These are phyloP conservation scores for Drosophila barbarae DNA, from an alignment of 2,888 invertebrate species.

Conservation along the genomic window DNA sequence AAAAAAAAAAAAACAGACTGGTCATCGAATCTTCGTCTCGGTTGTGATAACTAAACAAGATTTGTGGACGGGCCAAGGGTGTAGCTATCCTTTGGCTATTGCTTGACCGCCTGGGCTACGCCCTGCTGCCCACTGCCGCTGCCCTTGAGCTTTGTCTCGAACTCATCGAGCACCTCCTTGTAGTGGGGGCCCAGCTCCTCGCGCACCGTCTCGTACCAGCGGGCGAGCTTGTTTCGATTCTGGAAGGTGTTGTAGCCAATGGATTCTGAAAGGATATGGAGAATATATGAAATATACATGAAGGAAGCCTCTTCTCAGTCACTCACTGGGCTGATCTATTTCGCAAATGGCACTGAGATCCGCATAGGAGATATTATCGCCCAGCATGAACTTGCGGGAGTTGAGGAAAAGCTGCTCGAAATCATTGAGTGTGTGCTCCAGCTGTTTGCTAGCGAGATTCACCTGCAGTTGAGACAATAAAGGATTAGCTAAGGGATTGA, in stretches of 20 bases:
- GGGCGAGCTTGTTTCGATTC: slow-evolving; percentile 82
- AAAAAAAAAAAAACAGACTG: slow-evolving; percentile 8
- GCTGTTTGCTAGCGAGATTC: slow-evolving; percentile 76
- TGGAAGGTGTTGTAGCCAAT: slow-evolving; percentile 84
- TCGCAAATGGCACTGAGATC: slow-evolving; percentile 88
- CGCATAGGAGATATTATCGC: slow-evolving; percentile 84
- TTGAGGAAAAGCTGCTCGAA: slow-evolving; percentile 82
- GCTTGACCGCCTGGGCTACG: slow-evolving; percentile 67
- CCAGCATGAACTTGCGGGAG: slow-evolving; percentile 81
- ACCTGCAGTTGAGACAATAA: slow-evolving; percentile 50
- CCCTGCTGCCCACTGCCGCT: slow-evolving; percentile 56
- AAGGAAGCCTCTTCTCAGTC: not conserved
- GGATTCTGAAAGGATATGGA: slow-evolving; percentile 81
- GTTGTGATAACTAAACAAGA: slow-evolving; percentile 24
- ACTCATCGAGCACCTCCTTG: slow-evolving; percentile 81
- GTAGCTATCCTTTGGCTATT: slow-evolving; percentile 41
- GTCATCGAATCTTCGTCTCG: slow-evolving; percentile 7
- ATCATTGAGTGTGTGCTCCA: slow-evolving; percentile 82
- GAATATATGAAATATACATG: not conserved
- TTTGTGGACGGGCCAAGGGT: slow-evolving; percentile 12
- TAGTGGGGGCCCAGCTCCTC: slow-evolving; percentile 83
- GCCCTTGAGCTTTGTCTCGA: slow-evolving; percentile 70
- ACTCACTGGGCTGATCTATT: slow-evolving; percentile 87
- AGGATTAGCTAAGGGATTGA: not conserved
- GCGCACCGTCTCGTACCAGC: slow-evolving; percentile 84